Evolutionary conservation across 92 coral and sea anemone genomes (phyloP).

Genomic region (Anthopleura xanthogrammica): DNA sequence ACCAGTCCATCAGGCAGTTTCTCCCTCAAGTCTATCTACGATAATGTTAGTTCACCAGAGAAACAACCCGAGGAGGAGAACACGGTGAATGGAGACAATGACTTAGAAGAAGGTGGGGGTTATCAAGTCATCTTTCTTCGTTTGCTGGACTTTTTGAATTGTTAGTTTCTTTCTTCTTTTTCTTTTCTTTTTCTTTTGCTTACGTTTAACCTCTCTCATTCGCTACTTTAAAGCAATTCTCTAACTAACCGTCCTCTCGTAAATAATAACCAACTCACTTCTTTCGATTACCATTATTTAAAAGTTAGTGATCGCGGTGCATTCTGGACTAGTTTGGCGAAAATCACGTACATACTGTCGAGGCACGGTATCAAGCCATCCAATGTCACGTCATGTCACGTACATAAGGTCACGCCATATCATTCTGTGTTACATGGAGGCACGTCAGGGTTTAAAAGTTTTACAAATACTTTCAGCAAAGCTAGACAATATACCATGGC

Average conservation of each 20-base stretch:
- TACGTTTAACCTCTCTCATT: not conserved
- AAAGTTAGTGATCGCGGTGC: not conserved
- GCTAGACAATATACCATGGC: too few relatives aligned
- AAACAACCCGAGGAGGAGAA: not conserved
- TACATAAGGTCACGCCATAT: too few relatives aligned
- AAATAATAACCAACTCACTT: not conserved
- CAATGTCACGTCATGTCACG: too few relatives aligned
- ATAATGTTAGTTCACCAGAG: constrained; percentile 27
- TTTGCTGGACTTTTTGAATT: constrained; percentile 35
- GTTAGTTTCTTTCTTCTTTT: constrained; percentile 28
- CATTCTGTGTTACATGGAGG: too few relatives aligned
- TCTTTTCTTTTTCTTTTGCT: not conserved
- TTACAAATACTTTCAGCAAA: too few relatives aligned
- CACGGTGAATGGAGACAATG: constrained; percentile 30
- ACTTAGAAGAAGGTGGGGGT: constrained; percentile 39
- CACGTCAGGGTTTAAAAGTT: too few relatives aligned
- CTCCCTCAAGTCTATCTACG: constrained; percentile 36
- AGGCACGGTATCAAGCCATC: too few relatives aligned
- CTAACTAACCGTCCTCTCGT: too few relatives aligned
- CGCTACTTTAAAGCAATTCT: too few relatives aligned
- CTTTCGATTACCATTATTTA: too few relatives aligned
- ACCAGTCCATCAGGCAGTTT: constrained; percentile 67
- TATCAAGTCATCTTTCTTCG: constrained; percentile 21
- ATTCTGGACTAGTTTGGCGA: not conserved
- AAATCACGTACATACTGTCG: too few relatives aligned